These are phyloP conservation scores for Copidosoma floridanum DNA, from an alignment of 1,140 invertebrate species.

Conservation along the genomic window DNA sequence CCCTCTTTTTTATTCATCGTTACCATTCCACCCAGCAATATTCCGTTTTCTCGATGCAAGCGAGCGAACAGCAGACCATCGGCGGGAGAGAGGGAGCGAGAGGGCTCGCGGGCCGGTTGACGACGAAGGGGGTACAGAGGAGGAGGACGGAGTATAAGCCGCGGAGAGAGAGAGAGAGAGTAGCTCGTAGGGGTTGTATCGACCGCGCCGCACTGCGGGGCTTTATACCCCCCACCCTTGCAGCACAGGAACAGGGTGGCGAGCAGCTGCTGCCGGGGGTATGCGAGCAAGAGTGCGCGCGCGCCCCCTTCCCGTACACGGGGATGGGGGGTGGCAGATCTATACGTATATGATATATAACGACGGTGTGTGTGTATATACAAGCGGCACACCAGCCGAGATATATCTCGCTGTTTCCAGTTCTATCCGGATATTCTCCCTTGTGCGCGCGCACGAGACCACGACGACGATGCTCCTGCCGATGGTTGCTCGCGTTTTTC, in stretches of 20 bases:
- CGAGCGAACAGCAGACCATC: too few relatives aligned
- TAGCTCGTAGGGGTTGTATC: conserved; percentile 46
- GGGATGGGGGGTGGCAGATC: background rate
- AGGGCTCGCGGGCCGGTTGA: too few relatives aligned
- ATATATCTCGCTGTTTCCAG: conserved; percentile 15
- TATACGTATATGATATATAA: background rate
- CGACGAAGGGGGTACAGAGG: too few relatives aligned
- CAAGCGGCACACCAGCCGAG: too few relatives aligned
- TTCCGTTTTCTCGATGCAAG: too few relatives aligned
- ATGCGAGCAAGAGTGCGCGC: background rate
- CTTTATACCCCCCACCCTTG: conserved; percentile 47
- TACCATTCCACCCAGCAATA: too few relatives aligned
- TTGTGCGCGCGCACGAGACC: conserved; percentile 18
- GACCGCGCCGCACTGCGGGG: conserved; percentile 58
- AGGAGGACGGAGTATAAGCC: too few relatives aligned
- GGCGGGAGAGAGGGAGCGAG: too few relatives aligned
- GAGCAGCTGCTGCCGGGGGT: background rate
- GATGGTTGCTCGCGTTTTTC: too few relatives aligned
- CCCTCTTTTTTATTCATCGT: too few relatives aligned
- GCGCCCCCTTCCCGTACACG: background rate
- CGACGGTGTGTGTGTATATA: background rate
- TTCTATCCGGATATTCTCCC: conserved; percentile 8
- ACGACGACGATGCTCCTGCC: background rate
- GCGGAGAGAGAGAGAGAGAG: conserved; percentile 9
- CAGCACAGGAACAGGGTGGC: background rate